Evolutionary conservation across 2,113 vertebrate genomes (phyloP).

Genomic region (Monopterus albus): DNA sequence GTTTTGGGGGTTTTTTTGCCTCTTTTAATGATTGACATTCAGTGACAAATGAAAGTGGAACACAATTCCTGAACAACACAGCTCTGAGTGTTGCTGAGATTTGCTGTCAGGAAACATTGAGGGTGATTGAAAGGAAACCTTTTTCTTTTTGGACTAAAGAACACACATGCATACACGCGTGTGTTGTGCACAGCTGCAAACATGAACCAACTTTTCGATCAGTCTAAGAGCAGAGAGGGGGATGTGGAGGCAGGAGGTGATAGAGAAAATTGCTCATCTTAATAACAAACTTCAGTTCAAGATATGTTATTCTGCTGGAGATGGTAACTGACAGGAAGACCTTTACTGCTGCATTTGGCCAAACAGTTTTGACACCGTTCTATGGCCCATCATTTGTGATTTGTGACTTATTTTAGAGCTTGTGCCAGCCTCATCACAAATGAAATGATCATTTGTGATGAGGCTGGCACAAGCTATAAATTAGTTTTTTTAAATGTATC

Average conservation of each 20-base stretch:
- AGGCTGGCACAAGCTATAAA: slow-evolving; percentile 31
- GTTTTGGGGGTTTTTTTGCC: background rate
- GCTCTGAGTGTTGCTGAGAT: background rate
- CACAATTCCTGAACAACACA: background rate
- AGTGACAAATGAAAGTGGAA: background rate
- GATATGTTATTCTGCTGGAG: slow-evolving; percentile 4
- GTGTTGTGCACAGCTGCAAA: background rate
- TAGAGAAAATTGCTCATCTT: background rate
- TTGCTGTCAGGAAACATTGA: background rate
- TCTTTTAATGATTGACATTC: background rate
- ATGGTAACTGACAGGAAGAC: slow-evolving; percentile 40
- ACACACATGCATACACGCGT: background rate
- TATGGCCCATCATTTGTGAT: slow-evolving; percentile 39
- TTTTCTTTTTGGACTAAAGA: background rate
- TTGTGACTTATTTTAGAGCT: no score
- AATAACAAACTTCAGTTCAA: slow-evolving; percentile 15
- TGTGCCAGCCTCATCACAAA: no score
- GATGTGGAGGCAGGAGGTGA: slow-evolving; percentile 14
- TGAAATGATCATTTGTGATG: slow-evolving; percentile 40
- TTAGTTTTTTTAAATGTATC: slow-evolving; percentile 52
- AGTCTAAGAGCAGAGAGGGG: background rate
- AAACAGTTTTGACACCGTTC: slow-evolving; percentile 50
- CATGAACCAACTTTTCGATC: slow-evolving; percentile 24
- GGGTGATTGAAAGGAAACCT: background rate
- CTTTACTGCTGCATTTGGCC: slow-evolving; percentile 49